Base-by-base conservation (phyloP, 2,888 invertebrate genomes). In the Lamellibrachia satsuma region DNA sequence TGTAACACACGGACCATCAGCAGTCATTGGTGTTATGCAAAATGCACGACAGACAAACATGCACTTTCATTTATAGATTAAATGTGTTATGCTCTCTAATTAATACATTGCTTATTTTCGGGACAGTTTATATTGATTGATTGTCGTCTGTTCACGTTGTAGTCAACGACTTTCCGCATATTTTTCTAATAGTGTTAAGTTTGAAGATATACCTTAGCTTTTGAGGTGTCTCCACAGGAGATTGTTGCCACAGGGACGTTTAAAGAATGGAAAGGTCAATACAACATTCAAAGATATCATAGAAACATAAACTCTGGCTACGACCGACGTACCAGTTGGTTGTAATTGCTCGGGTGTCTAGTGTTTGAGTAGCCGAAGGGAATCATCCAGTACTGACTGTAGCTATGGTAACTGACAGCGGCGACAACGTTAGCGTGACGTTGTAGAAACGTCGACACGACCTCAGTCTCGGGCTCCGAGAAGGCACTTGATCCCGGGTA, bases 351-450 rank as follows among this genome's bases (percentile, higher is more conserved):
- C 52, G 91, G 91, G n/a, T 75, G 55, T 39, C 91, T 91, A 7
- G 4, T 15, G 0, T 92, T 91, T 27, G 92, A 93, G 92, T 93
- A 94, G 27, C 93, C 93, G 91, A 92, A 94, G 0, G 94, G 94
- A 3, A 90, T 93, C 93, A 94, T 93, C 94, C 94, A 94, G 90
- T 93, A 90, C 93, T 94, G 94, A 27, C 93, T 91, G 93, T 93
- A 94, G 92, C 93, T 93, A 92, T 94, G 94, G 52, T 93, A 93
- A 15, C 93, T 93, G 27, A 94, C 11, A 91, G 93, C 75, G 75
- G 92, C 52, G n/a, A 94, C 51, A 27, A 91, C 51, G 92, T 91
- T 91, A 7, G 91, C 60, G 27, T 92, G 92, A 7, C n/a, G 7
- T 3, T 52, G 60, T 90, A 94, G 92, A 91, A 92, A 94, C 52